These are phyloP conservation scores for Sciurus vulgaris DNA, from an alignment of 2,797 vertebrate genomes.

Conservation along the genomic window DNA sequence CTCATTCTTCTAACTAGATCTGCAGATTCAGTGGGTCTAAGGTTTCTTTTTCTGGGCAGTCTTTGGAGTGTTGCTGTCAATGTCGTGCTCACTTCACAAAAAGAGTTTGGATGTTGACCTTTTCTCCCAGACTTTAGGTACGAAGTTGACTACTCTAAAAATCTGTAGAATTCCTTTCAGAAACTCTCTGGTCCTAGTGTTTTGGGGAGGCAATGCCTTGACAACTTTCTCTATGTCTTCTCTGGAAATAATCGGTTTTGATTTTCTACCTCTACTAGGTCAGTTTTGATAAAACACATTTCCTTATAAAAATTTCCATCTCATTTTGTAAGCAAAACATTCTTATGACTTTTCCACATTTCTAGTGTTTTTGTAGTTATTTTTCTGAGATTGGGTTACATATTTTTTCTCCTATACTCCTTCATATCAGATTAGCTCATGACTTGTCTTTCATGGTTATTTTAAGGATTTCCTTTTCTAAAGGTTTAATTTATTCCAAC, in stretches of 20 bases:
- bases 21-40: neutral
- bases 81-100: neutral
- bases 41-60: neutral
- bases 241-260: neutral
- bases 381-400: neutral
- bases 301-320: neutral
- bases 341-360: neutral
- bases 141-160: neutral
- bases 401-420: neutral
- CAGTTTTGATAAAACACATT: neutral
- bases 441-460: neutral
- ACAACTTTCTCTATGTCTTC: neutral
- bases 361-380: neutral
- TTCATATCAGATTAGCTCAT: neutral
- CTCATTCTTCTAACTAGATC: no score
- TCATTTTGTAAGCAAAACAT: neutral
- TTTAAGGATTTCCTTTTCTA: neutral
- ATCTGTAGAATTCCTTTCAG: neutral
- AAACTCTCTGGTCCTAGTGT: neutral
- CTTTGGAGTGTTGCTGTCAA: no score
- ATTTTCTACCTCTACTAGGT: neutral
- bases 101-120: neutral
- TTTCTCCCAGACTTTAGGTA: neutral
- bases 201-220: neutral
- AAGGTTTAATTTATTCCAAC: neutral